Evolutionary conservation across 2,113 vertebrate species (phyloP), one percentile per base, ranked within the genome.

Genomic region (Henicopernis longicauda): DNA sequence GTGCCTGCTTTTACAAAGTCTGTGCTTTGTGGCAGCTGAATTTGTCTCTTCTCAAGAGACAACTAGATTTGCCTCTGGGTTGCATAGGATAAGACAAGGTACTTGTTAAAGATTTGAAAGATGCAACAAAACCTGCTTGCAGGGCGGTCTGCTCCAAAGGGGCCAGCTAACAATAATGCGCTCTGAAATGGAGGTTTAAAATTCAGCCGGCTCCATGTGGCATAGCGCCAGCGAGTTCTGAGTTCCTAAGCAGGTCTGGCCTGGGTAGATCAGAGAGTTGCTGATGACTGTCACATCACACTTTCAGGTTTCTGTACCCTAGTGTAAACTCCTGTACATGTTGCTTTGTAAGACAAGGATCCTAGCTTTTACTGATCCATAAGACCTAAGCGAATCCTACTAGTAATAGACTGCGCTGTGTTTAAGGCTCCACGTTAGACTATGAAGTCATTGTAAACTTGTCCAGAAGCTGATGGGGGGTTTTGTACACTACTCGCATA

Each of bases 191-290:
- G 42, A 63, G 77, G 31, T 54, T 84, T 89, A 34, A 72, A 62
- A 69, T 71, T 50, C 47, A 71, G 21, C 23, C 3, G 3, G 25
- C 10, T 85, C 19, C 0, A 0, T 4, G 3, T 52, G 42, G 21
- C 27, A 11, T 3, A 21, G 19, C 5, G 2, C 61, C 70, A 62
- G 36, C 0, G 0, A 73, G 26, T 62, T 42, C 38, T 19, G 40
- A 74, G 54, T 32, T 89, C 62, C 15, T 70, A 65, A 62, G 67
- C 42, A 62, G 42, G 20, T 70, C 50, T 78, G 22, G 34, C 58
- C 71, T 54, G 29, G 11, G 25, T 42, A 38, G 59, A 34, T 74
- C 34, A 1, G 1, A 73, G 44, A 58, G n/a, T 6, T 25, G 13
- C 47, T 71, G 40, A 15, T 31, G 23, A 26, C 40, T 52, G 20